Evolutionary conservation across 53 echinoderm and acorn worm genomes (phyloP), one percentile per base, ranked within the genome.

Genomic region (Holothuria scabra): DNA sequence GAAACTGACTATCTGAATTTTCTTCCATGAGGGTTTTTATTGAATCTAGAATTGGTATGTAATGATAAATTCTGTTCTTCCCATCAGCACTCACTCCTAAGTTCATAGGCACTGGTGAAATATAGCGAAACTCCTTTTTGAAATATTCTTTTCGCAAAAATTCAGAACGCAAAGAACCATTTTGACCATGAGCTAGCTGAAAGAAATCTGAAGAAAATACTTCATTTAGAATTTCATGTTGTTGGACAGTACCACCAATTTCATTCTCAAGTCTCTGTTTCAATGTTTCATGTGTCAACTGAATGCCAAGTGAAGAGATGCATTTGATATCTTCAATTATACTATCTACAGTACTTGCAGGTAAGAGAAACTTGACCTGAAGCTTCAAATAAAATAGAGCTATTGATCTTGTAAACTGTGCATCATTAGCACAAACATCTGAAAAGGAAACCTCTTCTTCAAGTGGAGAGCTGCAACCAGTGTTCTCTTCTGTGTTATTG

Each of bases 71-170:
- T n/a, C n/a, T n/a, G n/a, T n/a, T n/a, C n/a, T n/a, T n/a, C n/a
- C n/a, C n/a, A n/a, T n/a, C n/a, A n/a, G n/a, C n/a, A n/a, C n/a
- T n/a, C n/a, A n/a, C n/a, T n/a, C n/a, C n/a, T n/a, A n/a, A n/a
- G n/a, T n/a, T n/a, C n/a, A n/a, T n/a, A n/a, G n/a, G n/a, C n/a
- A n/a, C n/a, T n/a, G n/a, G n/a, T n/a, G n/a, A n/a, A n/a, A n/a
- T n/a, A n/a, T n/a, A 62, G 7, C 66, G 79, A 28, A 85, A 57
- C 12, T 92, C 32, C 14, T 67, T 41, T 37, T 83, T 28, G 33
- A 82, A 92, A 69, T 83, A 92, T 29, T 58, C 48, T 59, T 89
- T 88, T 58, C 92, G 71, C 9, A 37, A 23, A 86, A 86, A 62
- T 41, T 55, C n/a, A 31, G 88, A 87, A 25, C 91, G 67, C 12